Base-by-base conservation (phyloP, 2,797 vertebrate species). In the Sylvilagus floridanus region DNA sequence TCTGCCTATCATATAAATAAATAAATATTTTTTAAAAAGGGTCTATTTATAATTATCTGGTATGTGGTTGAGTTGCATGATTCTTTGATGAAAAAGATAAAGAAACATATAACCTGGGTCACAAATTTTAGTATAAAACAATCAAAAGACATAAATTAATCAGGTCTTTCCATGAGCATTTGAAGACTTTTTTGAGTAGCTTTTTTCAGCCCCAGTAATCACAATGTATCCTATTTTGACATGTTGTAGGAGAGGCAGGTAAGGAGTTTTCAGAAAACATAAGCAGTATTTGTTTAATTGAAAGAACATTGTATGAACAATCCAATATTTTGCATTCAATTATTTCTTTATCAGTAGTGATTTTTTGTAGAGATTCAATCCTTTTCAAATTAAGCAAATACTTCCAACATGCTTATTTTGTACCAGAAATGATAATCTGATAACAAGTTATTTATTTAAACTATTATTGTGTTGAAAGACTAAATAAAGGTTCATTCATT, bases 121-220 rank as follows among this genome's bases (percentile, higher is more conserved):
- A 52, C 75, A 88, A 52, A 30, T 65, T 93, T 95, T 88, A 91
- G 5, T 57, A 28, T 84, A 73, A 92, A 78, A 63, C 4, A 77
- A 60, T 91, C 14, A 13, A 1, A 84, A 26, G 0, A 21, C 28
- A 17, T 52, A 90, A 81, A 79, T 86, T 17, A 79, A 69, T 68
- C 42, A 60, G 14, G 9, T 79, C 14, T 69, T 76, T 63, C 2
- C 21, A 13, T 72, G 30, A 75, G 16, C 22, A 52, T 17, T 77
- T 3, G 47, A 17, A n/a, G 32, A 52, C 86, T 13, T 54, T 75
- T 69, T 89, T 77, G 19, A 81, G 21, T 21, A 47, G 42, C 42
- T 47, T 47, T 47, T 47, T 47, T 47, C 8, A 85, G 16, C 5
- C 0, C 14, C 7, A 69, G 16, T 26, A 82, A 52, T 32, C 37